These are phyloP conservation scores for Paramisgurnus dabryanus DNA, from an alignment of 2,113 vertebrate genomes.

Conservation along the genomic window DNA sequence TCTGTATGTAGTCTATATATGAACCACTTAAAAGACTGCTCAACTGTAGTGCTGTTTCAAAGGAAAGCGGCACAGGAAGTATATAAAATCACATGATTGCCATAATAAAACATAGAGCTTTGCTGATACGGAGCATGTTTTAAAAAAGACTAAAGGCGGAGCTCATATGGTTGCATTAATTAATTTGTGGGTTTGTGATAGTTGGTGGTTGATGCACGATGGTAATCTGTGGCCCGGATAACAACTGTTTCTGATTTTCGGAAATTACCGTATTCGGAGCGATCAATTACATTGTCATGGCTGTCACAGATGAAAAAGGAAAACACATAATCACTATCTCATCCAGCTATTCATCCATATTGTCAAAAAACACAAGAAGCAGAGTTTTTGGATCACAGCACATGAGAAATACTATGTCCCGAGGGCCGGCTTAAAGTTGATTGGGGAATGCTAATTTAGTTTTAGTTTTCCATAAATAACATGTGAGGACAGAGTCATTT, in stretches of 20 bases:
- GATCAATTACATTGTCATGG: not conserved
- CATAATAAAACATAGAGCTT: slow-evolving; percentile 26
- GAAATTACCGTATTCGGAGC: not conserved
- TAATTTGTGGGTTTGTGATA: slow-evolving; percentile 10
- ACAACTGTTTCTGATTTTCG: not conserved
- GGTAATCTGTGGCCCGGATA: not conserved
- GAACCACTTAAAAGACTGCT: slow-evolving; percentile 30
- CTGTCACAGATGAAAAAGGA: slow-evolving; percentile 4
- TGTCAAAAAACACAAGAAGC: too few relatives aligned
- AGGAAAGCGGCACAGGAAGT: slow-evolving; percentile 10
- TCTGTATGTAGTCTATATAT: slow-evolving; percentile 12
- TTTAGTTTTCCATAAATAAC: slow-evolving; percentile 3
- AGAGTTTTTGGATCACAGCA: not conserved
- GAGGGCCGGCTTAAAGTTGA: slow-evolving; percentile 1
- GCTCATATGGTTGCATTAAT: slow-evolving; percentile 5
- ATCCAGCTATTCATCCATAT: not conserved
- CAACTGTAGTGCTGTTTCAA: slow-evolving; percentile 31
- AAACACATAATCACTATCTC: not conserved
- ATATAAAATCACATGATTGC: slow-evolving; percentile 46
- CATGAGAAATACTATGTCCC: not conserved
- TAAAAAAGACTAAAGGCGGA: slow-evolving; percentile 17
- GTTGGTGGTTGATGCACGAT: slow-evolving; percentile 11
- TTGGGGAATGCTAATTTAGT: slow-evolving; percentile 7
- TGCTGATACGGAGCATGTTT: slow-evolving; percentile 25
- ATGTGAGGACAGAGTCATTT: not conserved